phyloP scores from a whole-genome alignment of 2,113 vertebrate genomes.

The Grallaria varia region DNA sequence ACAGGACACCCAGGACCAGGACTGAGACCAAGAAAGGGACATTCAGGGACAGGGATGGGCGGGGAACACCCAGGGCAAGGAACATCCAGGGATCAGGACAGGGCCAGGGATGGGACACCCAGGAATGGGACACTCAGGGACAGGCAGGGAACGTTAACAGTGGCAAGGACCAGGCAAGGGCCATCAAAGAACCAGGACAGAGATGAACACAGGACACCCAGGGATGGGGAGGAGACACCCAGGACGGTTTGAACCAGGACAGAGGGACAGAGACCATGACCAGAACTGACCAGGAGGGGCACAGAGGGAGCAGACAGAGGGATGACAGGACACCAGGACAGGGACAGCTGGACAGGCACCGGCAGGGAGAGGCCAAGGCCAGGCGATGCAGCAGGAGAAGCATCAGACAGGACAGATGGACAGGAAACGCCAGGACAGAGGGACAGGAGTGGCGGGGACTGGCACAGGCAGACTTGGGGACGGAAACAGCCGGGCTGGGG shows the following conservation, averaged over 20 bases:
- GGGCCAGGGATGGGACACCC: neutral
- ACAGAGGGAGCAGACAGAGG: neutral
- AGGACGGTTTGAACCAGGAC: neutral
- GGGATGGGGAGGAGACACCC: neutral
- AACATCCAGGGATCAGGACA: neutral
- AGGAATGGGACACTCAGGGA: neutral
- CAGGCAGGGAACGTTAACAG: too few relatives aligned
- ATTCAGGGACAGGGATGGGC: neutral
- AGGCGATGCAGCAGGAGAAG: neutral
- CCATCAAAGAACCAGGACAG: neutral
- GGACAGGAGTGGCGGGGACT: neutral
- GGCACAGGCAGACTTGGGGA: neutral
- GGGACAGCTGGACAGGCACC: fast-evolving
- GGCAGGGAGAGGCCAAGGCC: neutral
- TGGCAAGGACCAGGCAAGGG: neutral
- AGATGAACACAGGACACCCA: fast-evolving
- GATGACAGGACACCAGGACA: fast-evolving
- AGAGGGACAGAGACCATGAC: neutral
- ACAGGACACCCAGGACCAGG: neutral
- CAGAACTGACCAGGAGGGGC: fast-evolving
- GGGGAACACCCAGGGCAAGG: neutral
- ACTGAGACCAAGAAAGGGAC: neutral
- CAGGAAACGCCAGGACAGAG: neutral
- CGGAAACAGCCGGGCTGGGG: neutral
- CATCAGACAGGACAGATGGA: neutral